Conservation (phyloP, 2,113 vertebrate species). For the Danionella cerebrum region DNA sequence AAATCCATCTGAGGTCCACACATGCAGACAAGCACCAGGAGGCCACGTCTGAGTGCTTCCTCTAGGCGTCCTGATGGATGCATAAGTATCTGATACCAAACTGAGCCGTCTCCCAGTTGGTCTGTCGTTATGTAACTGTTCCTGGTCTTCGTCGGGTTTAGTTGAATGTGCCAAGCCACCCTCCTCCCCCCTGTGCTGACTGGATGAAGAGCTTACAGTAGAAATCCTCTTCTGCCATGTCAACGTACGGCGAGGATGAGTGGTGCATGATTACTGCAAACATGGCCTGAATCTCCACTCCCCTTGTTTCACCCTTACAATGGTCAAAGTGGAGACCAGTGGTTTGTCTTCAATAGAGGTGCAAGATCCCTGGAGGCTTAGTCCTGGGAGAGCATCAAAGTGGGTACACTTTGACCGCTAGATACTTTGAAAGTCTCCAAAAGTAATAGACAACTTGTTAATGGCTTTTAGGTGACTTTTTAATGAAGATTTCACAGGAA, state of each 20-base stretch:
- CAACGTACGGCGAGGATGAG: background rate
- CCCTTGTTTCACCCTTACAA: background rate
- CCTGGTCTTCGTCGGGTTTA: slow-evolving; percentile 19
- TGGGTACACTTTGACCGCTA: too few species aligned
- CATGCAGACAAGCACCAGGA: background rate
- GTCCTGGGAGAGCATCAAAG: too few species aligned
- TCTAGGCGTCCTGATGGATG: background rate
- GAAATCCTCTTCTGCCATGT: background rate
- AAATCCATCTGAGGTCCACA: background rate
- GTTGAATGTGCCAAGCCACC: slow-evolving; percentile 2
- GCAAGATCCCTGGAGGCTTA: too few species aligned
- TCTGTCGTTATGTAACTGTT: slow-evolving; percentile 25
- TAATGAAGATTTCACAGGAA: too few species aligned
- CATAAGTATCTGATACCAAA: background rate
- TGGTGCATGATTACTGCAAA: background rate
- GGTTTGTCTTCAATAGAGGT: too few species aligned
- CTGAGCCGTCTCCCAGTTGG: background rate
- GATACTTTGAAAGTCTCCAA: too few species aligned
- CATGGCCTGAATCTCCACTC: background rate
- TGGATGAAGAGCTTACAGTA: slow-evolving; percentile 15
- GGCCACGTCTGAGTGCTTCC: background rate
- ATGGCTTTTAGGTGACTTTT: too few species aligned
- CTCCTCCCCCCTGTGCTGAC: slow-evolving; percentile 3
- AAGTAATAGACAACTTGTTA: too few species aligned
- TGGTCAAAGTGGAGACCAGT: background rate